Evolutionary conservation across 1,140 invertebrate genomes (phyloP).

Genomic region (Hycleus cichorii): DNA sequence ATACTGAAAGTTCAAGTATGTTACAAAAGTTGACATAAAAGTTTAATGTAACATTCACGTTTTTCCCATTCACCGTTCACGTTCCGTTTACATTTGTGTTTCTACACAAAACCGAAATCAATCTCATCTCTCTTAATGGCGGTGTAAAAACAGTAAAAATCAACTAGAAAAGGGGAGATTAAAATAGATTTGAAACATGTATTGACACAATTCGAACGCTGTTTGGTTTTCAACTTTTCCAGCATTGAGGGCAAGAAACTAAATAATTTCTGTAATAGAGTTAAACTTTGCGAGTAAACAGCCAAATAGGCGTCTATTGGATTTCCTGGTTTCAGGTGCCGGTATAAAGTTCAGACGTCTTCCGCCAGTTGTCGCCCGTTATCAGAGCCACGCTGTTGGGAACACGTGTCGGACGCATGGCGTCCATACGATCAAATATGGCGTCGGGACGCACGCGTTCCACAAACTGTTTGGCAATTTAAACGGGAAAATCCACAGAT

Average conservation of each 20-base stretch:
- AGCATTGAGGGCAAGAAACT: neutral
- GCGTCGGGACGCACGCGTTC: constrained; percentile 5
- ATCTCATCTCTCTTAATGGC: neutral
- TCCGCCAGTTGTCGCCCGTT: neutral
- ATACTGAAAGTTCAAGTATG: constrained; percentile 17
- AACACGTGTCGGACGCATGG: constrained; percentile 14
- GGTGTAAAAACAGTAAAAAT: neutral
- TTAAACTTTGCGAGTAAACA: neutral
- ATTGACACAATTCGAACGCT: neutral
- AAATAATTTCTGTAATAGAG: neutral
- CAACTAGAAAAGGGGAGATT: neutral
- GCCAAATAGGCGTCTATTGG: neutral
- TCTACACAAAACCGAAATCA: neutral
- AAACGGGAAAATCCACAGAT: neutral
- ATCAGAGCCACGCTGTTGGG: constrained; percentile 2
- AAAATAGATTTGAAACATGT: neutral
- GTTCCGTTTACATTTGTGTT: neutral
- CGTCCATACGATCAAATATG: constrained; percentile 1
- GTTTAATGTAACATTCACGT: constrained; percentile 16
- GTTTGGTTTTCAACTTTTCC: neutral
- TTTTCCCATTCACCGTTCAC: constrained; percentile 17
- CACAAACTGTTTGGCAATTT: neutral
- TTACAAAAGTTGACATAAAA: constrained; percentile 16
- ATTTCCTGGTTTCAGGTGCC: neutral
- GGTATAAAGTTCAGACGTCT: neutral